These are phyloP conservation scores for Drosophila affinis DNA, from an alignment of 2,888 invertebrate genomes.

Conservation along the genomic window DNA sequence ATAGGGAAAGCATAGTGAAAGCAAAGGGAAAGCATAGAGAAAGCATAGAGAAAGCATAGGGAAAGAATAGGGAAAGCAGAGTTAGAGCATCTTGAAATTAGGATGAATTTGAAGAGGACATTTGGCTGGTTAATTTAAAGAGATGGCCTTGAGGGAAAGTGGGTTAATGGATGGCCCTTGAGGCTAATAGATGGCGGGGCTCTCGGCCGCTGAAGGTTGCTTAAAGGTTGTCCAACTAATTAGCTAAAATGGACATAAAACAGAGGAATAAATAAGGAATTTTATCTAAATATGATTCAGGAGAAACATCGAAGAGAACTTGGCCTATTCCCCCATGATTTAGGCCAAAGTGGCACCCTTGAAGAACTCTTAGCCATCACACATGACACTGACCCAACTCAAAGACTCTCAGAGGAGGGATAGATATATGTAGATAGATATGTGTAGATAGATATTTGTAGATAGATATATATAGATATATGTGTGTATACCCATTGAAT, in stretches of 20 bases:
- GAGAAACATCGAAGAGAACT: too few relatives aligned
- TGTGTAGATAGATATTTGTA: too few relatives aligned
- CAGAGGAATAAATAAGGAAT: neutral
- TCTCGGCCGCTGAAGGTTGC: neutral
- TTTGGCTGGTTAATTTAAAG: slow-evolving; percentile 32
- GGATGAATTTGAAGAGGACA: slow-evolving; percentile 21
- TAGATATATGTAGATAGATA: too few relatives aligned
- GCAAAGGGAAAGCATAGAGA: neutral
- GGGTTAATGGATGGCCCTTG: slow-evolving; percentile 22
- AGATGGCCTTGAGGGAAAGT: slow-evolving; percentile 17
- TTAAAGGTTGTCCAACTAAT: neutral
- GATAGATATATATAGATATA: too few relatives aligned
- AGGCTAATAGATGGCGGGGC: neutral
- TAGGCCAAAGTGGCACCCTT: neutral
- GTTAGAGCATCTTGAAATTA: neutral
- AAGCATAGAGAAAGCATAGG: too few relatives aligned
- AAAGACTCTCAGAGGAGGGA: neutral
- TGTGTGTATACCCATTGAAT: slow-evolving; percentile 10
- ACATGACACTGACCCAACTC: neutral
- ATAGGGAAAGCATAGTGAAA: slow-evolving; percentile 13
- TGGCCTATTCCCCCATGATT: neutral
- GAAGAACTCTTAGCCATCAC: slow-evolving; percentile 8
- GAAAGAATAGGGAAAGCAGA: slow-evolving; percentile 11
- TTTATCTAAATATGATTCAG: neutral
- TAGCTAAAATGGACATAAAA: neutral